Evolutionary conservation across 1,140 invertebrate genomes (phyloP).

Genomic region (Eupristina koningsbergeri): DNA sequence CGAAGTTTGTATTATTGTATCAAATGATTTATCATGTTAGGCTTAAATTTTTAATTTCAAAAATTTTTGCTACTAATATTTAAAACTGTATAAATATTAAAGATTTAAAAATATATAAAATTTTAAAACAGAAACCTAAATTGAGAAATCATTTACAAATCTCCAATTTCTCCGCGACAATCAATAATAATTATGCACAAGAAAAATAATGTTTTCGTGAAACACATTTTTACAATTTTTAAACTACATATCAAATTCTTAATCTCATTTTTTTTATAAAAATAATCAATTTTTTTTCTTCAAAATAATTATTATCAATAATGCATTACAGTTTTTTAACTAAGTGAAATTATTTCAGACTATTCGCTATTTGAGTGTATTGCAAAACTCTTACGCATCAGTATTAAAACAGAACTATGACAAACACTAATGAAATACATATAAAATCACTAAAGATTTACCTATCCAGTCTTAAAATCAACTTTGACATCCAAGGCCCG

Average conservation of each 20-base stretch:
- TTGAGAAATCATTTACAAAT: neutral
- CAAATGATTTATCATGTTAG: neutral
- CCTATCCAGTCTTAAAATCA: constrained; percentile 45
- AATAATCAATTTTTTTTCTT: neutral
- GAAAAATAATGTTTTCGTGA: neutral
- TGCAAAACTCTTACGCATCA: constrained; percentile 24
- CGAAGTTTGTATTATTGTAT: neutral
- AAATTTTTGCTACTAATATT: constrained; percentile 13
- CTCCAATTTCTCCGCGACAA: neutral
- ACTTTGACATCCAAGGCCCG: constrained; percentile 42
- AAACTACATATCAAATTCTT: neutral
- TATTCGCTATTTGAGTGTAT: constrained; percentile 1
- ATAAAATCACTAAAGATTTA: neutral
- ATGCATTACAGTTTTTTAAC: neutral
- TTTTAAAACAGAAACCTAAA: neutral
- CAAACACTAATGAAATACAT: constrained; percentile 13
- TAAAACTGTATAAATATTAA: neutral
- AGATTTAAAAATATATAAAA: constrained; percentile 13
- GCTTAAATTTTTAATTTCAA: neutral
- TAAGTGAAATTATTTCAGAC: neutral
- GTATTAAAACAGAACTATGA: neutral
- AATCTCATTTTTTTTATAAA: neutral
- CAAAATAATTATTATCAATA: constrained; percentile 1
- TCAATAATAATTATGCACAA: neutral
- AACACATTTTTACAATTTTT: neutral